Percentiles rank a stretch among this genome's conserved stretches.
phyloP scores from a whole-genome alignment of 2,113 vertebrate genomes.

The Cricetomys ansorgei region DNA sequence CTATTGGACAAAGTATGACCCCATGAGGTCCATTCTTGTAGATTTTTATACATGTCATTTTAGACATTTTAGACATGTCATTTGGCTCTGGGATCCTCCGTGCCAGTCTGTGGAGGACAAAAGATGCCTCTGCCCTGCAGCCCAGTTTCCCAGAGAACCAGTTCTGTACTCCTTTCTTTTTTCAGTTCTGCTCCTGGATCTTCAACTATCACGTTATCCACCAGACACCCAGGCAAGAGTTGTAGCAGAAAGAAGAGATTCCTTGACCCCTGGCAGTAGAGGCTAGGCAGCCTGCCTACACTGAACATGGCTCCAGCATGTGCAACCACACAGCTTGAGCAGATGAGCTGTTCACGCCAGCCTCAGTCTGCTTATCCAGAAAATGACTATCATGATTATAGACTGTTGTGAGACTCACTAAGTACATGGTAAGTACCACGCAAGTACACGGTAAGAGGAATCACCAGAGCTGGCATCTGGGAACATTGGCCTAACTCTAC shows the following conservation, averaged over 20 bases:
- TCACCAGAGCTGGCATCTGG: not conserved
- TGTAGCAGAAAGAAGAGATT: not conserved
- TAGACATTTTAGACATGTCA: rapidly evolving
- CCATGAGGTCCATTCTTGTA: not conserved
- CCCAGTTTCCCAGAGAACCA: not conserved
- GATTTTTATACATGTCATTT: no score
- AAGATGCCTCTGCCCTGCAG: not conserved
- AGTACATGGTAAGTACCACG: no score
- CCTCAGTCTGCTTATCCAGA: not conserved
- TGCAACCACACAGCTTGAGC: not conserved
- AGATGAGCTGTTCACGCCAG: not conserved
- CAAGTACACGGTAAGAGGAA: not conserved
- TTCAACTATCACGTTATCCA: not conserved
- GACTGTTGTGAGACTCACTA: not conserved
- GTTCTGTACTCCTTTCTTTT: no score
- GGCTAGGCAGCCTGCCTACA: not conserved
- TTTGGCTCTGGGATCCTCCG: not conserved
- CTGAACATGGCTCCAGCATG: not conserved
- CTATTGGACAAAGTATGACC: not conserved
- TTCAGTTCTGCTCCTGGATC: not conserved
- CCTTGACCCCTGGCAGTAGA: not conserved
- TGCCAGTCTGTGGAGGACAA: no score
- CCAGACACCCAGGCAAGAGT: not conserved
- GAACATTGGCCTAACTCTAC: not conserved
- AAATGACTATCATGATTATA: no score